Conservation (phyloP, 2,797 vertebrate species). For the Enteromius thamalakanensis region DNA sequence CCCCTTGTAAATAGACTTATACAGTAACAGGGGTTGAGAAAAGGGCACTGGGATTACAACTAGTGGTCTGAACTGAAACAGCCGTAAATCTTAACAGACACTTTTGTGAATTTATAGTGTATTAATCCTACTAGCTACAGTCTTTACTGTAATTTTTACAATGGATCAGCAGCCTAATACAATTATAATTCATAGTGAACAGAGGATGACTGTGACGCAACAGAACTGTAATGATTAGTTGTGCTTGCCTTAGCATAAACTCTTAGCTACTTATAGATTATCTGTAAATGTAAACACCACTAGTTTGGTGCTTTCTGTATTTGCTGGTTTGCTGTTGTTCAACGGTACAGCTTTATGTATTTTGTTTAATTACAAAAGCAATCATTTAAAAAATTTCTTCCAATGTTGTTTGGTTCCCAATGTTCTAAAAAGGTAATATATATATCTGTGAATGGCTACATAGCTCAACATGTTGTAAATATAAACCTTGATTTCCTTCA, state of each 20-base stretch:
- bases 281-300: constrained; percentile 7
- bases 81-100: constrained; percentile 15
- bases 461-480: no score
- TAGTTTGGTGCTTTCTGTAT: background rate
- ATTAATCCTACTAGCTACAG: background rate
- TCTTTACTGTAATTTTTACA: background rate
- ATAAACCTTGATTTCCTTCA: no score
- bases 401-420: background rate
- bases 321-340: background rate
- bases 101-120: background rate
- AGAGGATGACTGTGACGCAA: background rate
- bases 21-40: constrained; percentile 34
- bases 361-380: background rate
- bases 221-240: constrained; percentile 18
- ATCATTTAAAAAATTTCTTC: background rate
- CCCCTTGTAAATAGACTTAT: constrained; percentile 36
- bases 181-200: background rate
- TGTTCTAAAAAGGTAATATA: background rate
- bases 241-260: constrained; percentile 4
- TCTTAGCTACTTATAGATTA: constrained; percentile 21
- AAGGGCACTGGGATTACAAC: constrained; percentile 23
- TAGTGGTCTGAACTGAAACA: constrained; percentile 35
- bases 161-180: background rate
- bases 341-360: background rate
- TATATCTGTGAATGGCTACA: no score